Percentiles rank a stretch among this genome's conserved stretches.
These are phyloP conservation scores for Uloborus plumipes DNA, from an alignment of 2,888 invertebrate species.

Conservation along the genomic window DNA sequence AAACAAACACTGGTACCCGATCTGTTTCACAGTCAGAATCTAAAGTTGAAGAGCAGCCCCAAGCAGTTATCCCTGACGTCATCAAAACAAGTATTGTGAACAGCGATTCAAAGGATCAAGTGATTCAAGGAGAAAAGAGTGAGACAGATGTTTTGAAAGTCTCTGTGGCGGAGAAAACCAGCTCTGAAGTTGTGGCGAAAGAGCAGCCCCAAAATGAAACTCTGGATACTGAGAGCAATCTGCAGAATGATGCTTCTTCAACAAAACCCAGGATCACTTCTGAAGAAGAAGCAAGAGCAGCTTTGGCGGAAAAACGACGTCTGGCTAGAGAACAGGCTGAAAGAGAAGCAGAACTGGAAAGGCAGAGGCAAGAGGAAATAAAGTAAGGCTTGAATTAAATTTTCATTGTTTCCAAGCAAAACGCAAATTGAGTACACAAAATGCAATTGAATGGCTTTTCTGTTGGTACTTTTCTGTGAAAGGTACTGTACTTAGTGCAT, in stretches of 20 bases:
- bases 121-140: background rate
- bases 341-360: constrained; percentile 87
- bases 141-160: background rate
- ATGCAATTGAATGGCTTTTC: too few species aligned
- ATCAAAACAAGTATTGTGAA: too few species aligned
- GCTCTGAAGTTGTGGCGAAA: background rate
- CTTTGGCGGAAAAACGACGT: constrained; percentile 88
- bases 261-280: constrained; percentile 82
- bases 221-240: constrained; percentile 5
- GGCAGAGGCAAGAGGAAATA: constrained; percentile 74
- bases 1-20: constrained; percentile 20
- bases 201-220: background rate
- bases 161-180: background rate
- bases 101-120: background rate
- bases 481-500: too few species aligned
- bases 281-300: constrained; percentile 94
- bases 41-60: background rate
- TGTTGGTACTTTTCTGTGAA: too few species aligned
- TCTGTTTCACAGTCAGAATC: constrained; percentile 19
- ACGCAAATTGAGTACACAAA: too few species aligned
- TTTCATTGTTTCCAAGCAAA: too few species aligned
- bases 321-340: constrained; percentile 93
- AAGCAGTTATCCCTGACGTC: too few species aligned
- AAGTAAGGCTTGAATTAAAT: constrained; percentile 69
- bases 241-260: background rate